Evolutionary conservation across 2,113 vertebrate genomes (phyloP).

Genomic region (Megaleporinus macrocephalus): DNA sequence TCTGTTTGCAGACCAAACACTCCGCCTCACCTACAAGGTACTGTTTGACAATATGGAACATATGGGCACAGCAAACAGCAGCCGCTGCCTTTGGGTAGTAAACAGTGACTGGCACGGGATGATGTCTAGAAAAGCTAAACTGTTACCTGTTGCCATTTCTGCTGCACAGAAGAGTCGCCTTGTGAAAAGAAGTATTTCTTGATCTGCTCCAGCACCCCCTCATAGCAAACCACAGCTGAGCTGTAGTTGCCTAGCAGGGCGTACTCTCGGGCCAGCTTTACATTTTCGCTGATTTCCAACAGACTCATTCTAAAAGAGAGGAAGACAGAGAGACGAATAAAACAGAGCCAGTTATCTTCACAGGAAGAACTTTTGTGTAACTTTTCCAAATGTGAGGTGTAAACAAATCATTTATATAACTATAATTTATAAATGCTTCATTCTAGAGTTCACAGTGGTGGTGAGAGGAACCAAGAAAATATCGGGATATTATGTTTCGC

Average conservation of each 20-base stretch:
- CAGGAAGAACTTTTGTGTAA: too few species aligned
- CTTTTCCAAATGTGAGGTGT: too few species aligned
- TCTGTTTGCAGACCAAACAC: not conserved
- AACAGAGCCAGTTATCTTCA: not conserved
- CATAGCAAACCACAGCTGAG: constrained; percentile 93
- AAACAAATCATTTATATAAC: too few species aligned
- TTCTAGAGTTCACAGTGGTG: too few species aligned
- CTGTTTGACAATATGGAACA: not conserved
- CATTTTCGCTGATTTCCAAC: constrained; percentile 93
- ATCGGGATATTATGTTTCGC: too few species aligned
- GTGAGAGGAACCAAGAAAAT: too few species aligned
- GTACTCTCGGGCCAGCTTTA: constrained; percentile 95
- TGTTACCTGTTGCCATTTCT: constrained; percentile 94
- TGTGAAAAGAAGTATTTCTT: constrained; percentile 87
- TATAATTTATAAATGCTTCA: too few species aligned
- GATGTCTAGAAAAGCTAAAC: too few species aligned
- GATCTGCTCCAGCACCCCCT: constrained; percentile 93
- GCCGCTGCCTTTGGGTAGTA: not conserved
- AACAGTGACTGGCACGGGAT: not conserved
- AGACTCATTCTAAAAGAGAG: constrained; percentile 86
- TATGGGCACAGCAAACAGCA: not conserved
- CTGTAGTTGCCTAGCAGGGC: constrained; percentile 96
- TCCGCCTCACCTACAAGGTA: not conserved
- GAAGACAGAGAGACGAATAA: not conserved
- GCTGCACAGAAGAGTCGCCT: constrained; percentile 84